Evolutionary conservation across 2,888 invertebrate species (phyloP).

Genomic region (Brachycybe producta): DNA sequence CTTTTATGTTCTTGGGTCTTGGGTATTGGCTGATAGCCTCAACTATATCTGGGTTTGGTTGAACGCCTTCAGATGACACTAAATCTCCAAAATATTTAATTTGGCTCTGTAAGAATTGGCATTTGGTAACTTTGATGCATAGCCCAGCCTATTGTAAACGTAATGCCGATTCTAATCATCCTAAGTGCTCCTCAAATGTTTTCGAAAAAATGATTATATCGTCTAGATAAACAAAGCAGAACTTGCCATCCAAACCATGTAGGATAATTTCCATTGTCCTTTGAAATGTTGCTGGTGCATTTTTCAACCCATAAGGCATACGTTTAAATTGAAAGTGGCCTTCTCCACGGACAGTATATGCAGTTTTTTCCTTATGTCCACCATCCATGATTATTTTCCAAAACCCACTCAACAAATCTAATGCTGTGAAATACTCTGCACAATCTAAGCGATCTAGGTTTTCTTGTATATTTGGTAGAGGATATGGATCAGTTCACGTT

Average conservation of each 20-base stretch:
- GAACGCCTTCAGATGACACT: neutral
- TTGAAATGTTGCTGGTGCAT: conserved; percentile 3
- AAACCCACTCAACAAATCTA: conserved; percentile 3
- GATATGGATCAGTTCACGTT: neutral
- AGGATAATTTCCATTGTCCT: conserved; percentile 20
- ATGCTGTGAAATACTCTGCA: neutral
- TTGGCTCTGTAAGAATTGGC: neutral
- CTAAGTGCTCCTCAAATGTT: neutral
- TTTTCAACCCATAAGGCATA: conserved; percentile 5
- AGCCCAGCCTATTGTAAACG: neutral
- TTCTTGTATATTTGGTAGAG: neutral
- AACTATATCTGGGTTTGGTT: neutral
- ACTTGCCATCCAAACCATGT: conserved; percentile 3
- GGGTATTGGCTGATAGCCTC: neutral
- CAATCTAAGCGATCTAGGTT: neutral
- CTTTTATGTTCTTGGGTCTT: neutral
- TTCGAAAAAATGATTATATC: neutral
- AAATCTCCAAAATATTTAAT: neutral
- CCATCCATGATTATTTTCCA: neutral
- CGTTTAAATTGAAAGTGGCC: conserved; percentile 3
- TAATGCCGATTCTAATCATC: neutral
- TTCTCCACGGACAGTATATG: neutral
- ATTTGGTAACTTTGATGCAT: neutral
- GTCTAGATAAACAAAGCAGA: neutral
- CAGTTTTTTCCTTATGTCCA: neutral